phyloP scores from a whole-genome alignment of 2,113 vertebrate species.

The Psittacula cyanocephala region DNA sequence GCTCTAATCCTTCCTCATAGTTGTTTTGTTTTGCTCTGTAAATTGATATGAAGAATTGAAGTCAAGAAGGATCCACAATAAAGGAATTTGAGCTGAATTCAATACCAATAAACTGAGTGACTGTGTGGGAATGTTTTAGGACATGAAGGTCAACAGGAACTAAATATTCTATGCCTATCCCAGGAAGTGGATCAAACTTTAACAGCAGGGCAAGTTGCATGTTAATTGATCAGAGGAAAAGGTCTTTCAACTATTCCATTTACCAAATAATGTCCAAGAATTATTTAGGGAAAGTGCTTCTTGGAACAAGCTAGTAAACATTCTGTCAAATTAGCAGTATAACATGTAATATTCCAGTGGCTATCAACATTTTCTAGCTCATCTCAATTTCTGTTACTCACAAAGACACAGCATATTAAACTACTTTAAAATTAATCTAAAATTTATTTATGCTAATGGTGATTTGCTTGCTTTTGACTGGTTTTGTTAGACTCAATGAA shows the following conservation, averaged over 20 bases:
- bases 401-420: background rate
- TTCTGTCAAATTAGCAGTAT: background rate
- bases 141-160: background rate
- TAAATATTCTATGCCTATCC: background rate
- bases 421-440: background rate
- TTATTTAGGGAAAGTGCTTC: background rate
- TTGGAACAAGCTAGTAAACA: background rate
- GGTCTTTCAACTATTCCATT: background rate
- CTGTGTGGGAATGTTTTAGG: background rate
- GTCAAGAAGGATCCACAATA: background rate
- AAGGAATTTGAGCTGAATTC: background rate
- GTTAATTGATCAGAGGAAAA: background rate
- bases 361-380: background rate
- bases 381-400: background rate
- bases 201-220: background rate
- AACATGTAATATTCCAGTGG: background rate
- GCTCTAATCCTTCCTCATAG: background rate
- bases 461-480: background rate
- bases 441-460: background rate
- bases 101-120: background rate
- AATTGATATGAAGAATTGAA: background rate
- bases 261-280: background rate
- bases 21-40: background rate
- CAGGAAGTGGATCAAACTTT: background rate
- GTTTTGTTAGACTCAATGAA: background rate